Evolutionary conservation across 2,113 vertebrate genomes (phyloP).

Genomic region (Guaruba guarouba): DNA sequence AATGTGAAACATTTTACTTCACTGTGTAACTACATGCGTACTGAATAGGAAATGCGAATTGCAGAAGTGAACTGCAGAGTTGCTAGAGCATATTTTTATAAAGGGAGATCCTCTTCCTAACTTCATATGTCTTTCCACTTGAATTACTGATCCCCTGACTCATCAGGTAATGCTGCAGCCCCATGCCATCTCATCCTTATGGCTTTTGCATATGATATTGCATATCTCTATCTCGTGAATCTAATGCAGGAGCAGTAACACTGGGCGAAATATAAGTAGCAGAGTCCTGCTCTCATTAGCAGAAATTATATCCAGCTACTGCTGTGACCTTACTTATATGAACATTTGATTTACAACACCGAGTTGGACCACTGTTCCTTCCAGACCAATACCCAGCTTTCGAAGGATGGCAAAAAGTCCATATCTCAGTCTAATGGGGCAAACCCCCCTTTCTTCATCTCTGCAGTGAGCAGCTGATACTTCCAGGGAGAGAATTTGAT

Average conservation of each 20-base stretch:
- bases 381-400: not conserved
- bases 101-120: not conserved
- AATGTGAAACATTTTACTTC: not conserved
- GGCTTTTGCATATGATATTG: not conserved
- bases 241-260: not conserved
- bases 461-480: not conserved
- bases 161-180: not conserved
- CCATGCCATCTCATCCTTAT: not conserved
- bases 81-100: not conserved
- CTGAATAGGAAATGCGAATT: not conserved
- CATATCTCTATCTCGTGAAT: not conserved
- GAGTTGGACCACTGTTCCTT: not conserved
- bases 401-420: not conserved
- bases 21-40: not conserved
- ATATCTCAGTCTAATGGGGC: not conserved
- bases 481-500: not conserved
- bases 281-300: conserved; percentile 5
- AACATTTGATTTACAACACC: not conserved
- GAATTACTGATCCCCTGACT: not conserved
- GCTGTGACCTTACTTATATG: conserved; percentile 2
- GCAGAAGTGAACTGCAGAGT: not conserved
- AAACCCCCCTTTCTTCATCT: not conserved
- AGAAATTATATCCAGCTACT: conserved; percentile 8
- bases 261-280: conserved; percentile 4
- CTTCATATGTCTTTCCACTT: not conserved